Evolutionary conservation across 1,140 invertebrate genomes (phyloP), one percentile per base, ranked within the genome.

Genomic region (Eueides isabella): DNA sequence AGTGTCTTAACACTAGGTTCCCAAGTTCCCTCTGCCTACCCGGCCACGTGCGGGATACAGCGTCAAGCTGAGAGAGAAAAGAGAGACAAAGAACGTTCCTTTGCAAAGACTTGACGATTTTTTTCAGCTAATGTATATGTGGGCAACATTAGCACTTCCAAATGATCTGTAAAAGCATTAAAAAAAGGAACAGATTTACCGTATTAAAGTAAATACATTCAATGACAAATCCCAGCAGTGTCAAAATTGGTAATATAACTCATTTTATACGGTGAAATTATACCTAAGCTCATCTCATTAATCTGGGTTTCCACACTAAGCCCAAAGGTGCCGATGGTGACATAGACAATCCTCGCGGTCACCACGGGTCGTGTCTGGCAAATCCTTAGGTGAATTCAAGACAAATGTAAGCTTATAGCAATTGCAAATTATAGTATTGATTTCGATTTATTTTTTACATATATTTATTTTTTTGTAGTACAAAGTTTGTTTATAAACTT

Each of bases 311-410:
- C 80, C 67, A 75, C 74, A 81, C 78, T 89, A 92, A 93, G 90
- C 91, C 86, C 78, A 81, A 85, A 84, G 85, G 81, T 88, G 84
- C 89, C 89, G 76, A 87, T 92, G 88, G 82, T 89, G 89, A 90
- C 91, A 90, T 70, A 74, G 80, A 75, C 82, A 90, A 91, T 87
- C 89, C 87, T 82, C 79, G 80, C 80, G 76, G 79, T 78, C 79
- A 74, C 79, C 80, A 71, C 74, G 81, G 85, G 83, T 83, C 78
- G 75, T 38, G 70, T 55, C 62, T 64, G 63, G 75, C 78, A 91
- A 92, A 92, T 89, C 91, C 89, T 86, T 82, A n/a, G 71, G 81
- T 80, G 82, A 63, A 74, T 72, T 76, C 69, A 35, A 71, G 55
- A 72, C 71, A 72, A 75, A 78, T 75, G 61, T 72, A 70, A 71